Percentiles rank a stretch among this genome's conserved stretches.
Evolutionary conservation across 2,888 invertebrate species (phyloP).

Genomic region (Synergus umbraculus): DNA sequence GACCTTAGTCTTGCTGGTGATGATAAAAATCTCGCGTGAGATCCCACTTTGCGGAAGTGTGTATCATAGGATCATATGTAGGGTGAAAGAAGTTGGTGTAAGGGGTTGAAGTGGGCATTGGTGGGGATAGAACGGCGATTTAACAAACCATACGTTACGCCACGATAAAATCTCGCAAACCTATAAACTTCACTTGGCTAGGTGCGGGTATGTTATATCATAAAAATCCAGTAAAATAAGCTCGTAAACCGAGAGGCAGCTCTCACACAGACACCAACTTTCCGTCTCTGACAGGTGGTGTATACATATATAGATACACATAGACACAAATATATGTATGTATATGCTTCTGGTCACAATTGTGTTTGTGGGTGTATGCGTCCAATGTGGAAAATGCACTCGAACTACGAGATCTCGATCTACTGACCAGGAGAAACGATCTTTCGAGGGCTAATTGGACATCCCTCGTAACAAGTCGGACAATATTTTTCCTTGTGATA

Average conservation of each 20-base stretch:
- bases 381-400: too few species aligned
- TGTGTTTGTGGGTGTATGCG: too few species aligned
- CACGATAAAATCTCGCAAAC: slow-evolving; percentile 76
- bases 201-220: slow-evolving; percentile 75
- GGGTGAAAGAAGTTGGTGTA: slow-evolving; percentile 43
- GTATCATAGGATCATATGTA: slow-evolving; percentile 49
- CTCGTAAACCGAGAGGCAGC: slow-evolving; percentile 72
- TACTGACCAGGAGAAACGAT: slow-evolving; percentile 51
- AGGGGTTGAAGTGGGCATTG: slow-evolving; percentile 23
- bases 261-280: slow-evolving; percentile 50
- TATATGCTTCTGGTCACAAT: too few species aligned
- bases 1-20: slow-evolving; percentile 23
- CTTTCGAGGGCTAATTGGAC: slow-evolving; percentile 57
- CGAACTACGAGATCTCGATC: slow-evolving; percentile 49
- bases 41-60: slow-evolving; percentile 60
- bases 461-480: slow-evolving; percentile 48
- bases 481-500: slow-evolving; percentile 32
- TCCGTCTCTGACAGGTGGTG: background rate
- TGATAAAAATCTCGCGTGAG: slow-evolving; percentile 60
- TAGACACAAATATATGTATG: too few species aligned
- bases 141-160: slow-evolving; percentile 77
- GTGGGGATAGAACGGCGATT: slow-evolving; percentile 67
- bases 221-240: slow-evolving; percentile 77
- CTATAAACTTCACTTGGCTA: slow-evolving; percentile 74
- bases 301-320: too few species aligned